phyloP scores from a whole-genome alignment of 2,888 invertebrate species.

The Hemaris fuciformis region DNA sequence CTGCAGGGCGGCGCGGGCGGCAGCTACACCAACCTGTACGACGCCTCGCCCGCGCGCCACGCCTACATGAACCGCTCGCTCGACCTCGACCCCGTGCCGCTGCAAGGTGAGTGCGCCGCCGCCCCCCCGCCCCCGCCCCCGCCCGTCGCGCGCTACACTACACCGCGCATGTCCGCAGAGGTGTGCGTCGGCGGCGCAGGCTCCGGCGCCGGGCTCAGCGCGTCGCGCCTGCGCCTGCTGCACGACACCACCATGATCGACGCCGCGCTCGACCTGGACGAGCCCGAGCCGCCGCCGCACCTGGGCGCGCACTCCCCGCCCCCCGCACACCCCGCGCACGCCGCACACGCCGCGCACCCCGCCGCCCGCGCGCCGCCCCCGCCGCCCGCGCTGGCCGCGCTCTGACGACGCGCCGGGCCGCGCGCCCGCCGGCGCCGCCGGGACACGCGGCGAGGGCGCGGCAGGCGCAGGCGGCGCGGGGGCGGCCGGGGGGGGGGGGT shows the following conservation, averaged over 20 bases:
- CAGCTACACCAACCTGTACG: background rate
- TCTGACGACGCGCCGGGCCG: slow-evolving; percentile 14
- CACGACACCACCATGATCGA: slow-evolving; percentile 96
- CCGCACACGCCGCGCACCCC: slow-evolving; percentile 23
- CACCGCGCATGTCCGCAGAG: slow-evolving; percentile 24
- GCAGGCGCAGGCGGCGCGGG: slow-evolving; percentile 19
- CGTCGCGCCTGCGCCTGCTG: slow-evolving; percentile 88
- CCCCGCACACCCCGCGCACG: slow-evolving; percentile 16
- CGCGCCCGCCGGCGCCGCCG: slow-evolving; percentile 11
- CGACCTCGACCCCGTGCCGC: slow-evolving; percentile 74
- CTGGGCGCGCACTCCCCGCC: slow-evolving; percentile 27
- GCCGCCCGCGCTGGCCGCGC: slow-evolving; percentile 22
- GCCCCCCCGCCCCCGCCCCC: too few relatives aligned
- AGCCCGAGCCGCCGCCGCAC: slow-evolving; percentile 82
- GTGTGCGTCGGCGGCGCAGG: slow-evolving; percentile 30
- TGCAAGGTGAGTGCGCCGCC: slow-evolving; percentile 39
- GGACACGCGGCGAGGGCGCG: slow-evolving; percentile 40
- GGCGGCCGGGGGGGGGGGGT: slow-evolving; percentile 14
- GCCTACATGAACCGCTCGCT: slow-evolving; percentile 80
- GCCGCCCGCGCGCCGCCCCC: slow-evolving; percentile 24
- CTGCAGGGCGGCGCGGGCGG: slow-evolving; percentile 23
- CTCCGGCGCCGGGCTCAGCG: slow-evolving; percentile 72
- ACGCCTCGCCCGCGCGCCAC: slow-evolving; percentile 42
- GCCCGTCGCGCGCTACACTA: background rate
- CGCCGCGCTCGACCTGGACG: slow-evolving; percentile 93